Base-by-base conservation (phyloP, 64 coral and sea anemone species). In the Cladopsammia gracilis region DNA sequence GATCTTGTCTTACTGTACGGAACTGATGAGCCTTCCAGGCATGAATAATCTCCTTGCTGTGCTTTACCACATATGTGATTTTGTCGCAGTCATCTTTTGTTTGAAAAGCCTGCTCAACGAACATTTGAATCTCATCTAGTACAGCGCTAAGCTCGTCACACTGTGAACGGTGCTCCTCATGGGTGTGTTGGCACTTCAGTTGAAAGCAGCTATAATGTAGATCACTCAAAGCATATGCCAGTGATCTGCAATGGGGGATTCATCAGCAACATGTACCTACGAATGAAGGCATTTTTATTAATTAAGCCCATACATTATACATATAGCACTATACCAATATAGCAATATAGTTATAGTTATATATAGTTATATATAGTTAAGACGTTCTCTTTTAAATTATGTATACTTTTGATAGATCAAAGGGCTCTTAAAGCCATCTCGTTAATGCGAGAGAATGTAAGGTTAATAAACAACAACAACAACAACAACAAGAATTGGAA, bases 51-150 rank as follows among this genome's bases (percentile, higher is more conserved):
- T 84, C 80, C 9, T 16, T 48, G 43, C 82, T 69, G 62, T 85
- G 82, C 62, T 69, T 44, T 69, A 61, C 12, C 24, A 85, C 42
- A 10, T 85, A 85, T n/a, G 23, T 18, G 4, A 61, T 61, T 18
- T 86, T 61, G 62, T 86, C 82, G 10, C 62, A 7, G 60, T 86
- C 82, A 49, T 86, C 82, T 52, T 86, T 53, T 16, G 44, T 45
- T 19, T 23, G 82, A 70, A 69, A 86, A 12, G 46, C 82, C 64
- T 53, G 51, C 68, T 86, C 18, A 6, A 86, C 82, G 10, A 86
- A 68, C 11, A 16, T 3, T 3, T 42, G 1, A 6, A 68, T 85
- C 5, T 85, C 62, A 48, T 85, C 44, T 68, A 69, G 67, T 10
- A 49, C 62, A 50, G 18, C 20, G 3, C 1, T 7, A 20, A 86